A percentile compares a stretch with the other conserved stretches of the same genome.
These are phyloP conservation scores for Trissolcus basalis DNA, from an alignment of 1,140 invertebrate genomes.

Conservation along the genomic window DNA sequence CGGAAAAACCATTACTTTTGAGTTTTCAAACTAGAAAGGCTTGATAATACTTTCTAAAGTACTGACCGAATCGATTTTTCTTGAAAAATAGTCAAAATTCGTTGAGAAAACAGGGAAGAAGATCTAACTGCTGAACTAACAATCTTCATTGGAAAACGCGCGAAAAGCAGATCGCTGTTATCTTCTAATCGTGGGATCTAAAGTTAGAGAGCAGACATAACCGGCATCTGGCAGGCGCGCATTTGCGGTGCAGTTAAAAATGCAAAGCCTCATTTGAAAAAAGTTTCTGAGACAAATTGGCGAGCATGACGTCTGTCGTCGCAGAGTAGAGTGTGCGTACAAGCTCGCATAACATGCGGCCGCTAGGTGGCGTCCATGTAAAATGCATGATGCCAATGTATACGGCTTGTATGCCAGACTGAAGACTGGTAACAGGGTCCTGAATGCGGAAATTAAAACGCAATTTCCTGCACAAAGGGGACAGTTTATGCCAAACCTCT, in stretches of 20 bases:
- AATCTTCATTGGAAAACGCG: slow-evolving; percentile 4
- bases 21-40: too few relatives aligned
- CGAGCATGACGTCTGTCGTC: slow-evolving; percentile 37
- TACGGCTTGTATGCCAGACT: slow-evolving; percentile 63
- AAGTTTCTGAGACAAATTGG: slow-evolving; percentile 30
- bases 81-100: too few relatives aligned
- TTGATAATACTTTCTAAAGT: too few relatives aligned
- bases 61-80: too few relatives aligned
- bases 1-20: too few relatives aligned
- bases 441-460: slow-evolving; percentile 77
- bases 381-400: slow-evolving; percentile 71
- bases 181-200: slow-evolving; percentile 32
- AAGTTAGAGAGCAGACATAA: slow-evolving; percentile 14
- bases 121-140: background rate
- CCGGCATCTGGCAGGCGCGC: background rate
- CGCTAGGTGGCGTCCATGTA: slow-evolving; percentile 64
- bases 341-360: slow-evolving; percentile 11
- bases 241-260: slow-evolving; percentile 26
- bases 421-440: slow-evolving; percentile 56
- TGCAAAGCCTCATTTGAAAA: slow-evolving; percentile 42
- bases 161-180: slow-evolving; percentile 22
- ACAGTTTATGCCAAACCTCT: slow-evolving; percentile 72
- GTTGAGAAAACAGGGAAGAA: too few relatives aligned
- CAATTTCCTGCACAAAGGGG: slow-evolving; percentile 75
- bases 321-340: too few relatives aligned